A percentile compares a stretch with the other conserved stretches of the same genome.
phyloP scores from a whole-genome alignment of 2,113 vertebrate genomes.

The Myocastor coypus region DNA sequence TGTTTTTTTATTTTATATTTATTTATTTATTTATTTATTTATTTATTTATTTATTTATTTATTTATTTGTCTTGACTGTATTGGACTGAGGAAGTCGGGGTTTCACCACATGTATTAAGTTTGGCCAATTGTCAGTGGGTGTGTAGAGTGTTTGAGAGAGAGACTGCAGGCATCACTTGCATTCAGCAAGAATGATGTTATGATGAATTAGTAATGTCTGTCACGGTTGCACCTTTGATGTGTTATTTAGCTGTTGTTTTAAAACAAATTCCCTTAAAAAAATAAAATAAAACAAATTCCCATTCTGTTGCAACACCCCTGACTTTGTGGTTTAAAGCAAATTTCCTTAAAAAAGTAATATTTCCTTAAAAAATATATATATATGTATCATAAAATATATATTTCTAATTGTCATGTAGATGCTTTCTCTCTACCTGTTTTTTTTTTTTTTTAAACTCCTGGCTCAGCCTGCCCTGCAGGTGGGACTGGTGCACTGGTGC shows the following conservation, averaged over 20 bases:
- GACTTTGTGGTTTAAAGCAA: background rate
- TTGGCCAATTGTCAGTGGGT: background rate
- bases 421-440: background rate
- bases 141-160: background rate
- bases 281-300: background rate
- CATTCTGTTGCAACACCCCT: background rate
- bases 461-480: too few species aligned
- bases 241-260: background rate
- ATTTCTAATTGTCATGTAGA: background rate
- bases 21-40: too few species aligned
- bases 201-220: slow-evolving; percentile 47
- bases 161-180: background rate
- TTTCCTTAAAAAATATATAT: background rate
- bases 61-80: slow-evolving; percentile 6
- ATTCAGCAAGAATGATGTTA: background rate
- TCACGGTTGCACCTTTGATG: background rate
- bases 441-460: background rate
- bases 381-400: background rate
- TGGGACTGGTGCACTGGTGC: too few species aligned
- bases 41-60: too few species aligned
- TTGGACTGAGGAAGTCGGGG: background rate
- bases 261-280: background rate
- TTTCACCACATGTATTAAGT: background rate
- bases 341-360: background rate
- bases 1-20: too few species aligned